phyloP scores from a whole-genome alignment of 2,113 vertebrate species.

The Alaudala cheleensis region DNA sequence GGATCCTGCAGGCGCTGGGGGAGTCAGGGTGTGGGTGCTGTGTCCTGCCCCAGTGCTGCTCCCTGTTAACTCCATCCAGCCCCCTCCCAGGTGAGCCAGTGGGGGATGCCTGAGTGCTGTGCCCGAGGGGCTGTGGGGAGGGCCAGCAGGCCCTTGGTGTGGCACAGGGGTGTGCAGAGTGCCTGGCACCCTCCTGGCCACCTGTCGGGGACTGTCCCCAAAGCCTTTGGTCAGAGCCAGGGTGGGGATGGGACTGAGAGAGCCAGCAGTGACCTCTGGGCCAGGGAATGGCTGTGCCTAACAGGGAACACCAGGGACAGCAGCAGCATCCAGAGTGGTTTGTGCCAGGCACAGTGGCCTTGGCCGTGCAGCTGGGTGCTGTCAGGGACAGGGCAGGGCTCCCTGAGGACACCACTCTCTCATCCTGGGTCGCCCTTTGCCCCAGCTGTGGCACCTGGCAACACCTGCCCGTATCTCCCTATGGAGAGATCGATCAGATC shows the following conservation, averaged over 20 bases:
- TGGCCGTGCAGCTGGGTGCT: accelerated
- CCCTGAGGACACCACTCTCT: background rate
- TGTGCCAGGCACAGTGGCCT: background rate
- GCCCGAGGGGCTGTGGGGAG: background rate
- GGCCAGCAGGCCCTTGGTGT: accelerated
- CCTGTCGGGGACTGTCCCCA: background rate
- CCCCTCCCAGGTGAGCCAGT: accelerated
- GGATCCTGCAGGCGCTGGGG: background rate
- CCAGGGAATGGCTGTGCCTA: accelerated
- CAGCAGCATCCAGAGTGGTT: background rate
- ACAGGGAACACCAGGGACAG: background rate
- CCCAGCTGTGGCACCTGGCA: background rate
- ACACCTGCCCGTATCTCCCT: background rate
- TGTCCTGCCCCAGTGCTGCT: background rate
- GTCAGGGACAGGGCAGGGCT: background rate
- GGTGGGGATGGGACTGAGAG: no score
- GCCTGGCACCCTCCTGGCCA: background rate
- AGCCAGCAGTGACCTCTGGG: background rate
- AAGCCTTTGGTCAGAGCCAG: background rate
- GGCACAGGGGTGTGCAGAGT: accelerated
- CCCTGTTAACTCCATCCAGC: background rate
- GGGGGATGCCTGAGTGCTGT: accelerated
- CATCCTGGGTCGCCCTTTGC: background rate
- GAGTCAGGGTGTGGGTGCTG: background rate
- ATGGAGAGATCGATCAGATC: accelerated